Base-by-base conservation (phyloP, 2,113 vertebrate species). In the Delphinus delphis region DNA sequence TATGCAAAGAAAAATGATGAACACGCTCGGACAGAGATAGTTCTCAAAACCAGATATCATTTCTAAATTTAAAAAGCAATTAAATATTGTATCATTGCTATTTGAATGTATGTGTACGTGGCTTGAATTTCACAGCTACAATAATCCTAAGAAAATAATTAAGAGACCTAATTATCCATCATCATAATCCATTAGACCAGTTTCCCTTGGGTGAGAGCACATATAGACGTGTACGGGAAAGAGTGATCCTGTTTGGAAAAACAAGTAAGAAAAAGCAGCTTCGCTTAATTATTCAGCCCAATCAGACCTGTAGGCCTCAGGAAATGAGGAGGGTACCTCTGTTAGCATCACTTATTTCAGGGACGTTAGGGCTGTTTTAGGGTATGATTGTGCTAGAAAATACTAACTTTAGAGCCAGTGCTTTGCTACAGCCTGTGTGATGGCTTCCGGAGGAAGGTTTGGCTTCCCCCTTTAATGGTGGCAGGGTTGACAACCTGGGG, bases 41-140 rank as follows among this genome's bases (percentile, higher is more conserved):
- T 82, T 90, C 95, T 79, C 73, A 68, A 95, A 88, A 86, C 38
- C 33, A 88, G 65, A 74, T 82, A 96, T 90, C 62, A 79, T 87
- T 97, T 68, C 67, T 70, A 74, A 92, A 93, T 97, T 84, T 88
- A 94, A 97, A 93, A 93, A 92, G 38, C 96, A 97, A 94, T 95
- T 89, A 95, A 84, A 74, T 85, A 62, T 76, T 65, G 83, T 85
- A 28, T 88, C 77, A 93, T 92, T 96, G 74, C 67, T 94, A 13
- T 81, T 90, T 68, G 58, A 76, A 63, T 93, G n/a, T 82, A 81
- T 86, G 67, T 74, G 21, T 12, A 15, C 53, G 60, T 17, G 85
- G 26, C 68, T 70, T 90, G 65, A 67, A 94, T 96, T 97, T 71
- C 77, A 79, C 33, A 74, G 68, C 41, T 63, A 47, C n/a, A 84